Conservation (phyloP, 2,888 invertebrate species). For the Drosophila ezoana region DNA sequence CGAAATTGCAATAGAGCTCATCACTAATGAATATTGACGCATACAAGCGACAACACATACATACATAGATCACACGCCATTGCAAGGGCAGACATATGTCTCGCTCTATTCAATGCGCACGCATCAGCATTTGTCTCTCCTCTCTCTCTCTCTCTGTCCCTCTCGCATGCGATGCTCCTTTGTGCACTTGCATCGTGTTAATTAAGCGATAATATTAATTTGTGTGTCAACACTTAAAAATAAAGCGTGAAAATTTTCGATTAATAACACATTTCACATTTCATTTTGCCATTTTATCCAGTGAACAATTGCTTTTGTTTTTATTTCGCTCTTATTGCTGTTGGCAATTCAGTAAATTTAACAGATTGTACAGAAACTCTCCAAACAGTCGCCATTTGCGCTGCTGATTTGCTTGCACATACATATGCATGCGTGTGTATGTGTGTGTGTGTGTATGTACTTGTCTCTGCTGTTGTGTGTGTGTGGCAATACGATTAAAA, state of each 20-base stretch:
- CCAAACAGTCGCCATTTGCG: constrained; percentile 45
- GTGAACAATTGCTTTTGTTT: constrained; percentile 49
- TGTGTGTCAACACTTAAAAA: constrained; percentile 84
- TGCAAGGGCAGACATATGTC: constrained; percentile 16
- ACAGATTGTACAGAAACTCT: constrained; percentile 74
- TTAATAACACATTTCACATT: constrained; percentile 79
- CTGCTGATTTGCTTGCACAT: constrained; percentile 34
- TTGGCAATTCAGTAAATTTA: constrained; percentile 70
- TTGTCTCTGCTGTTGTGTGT: constrained; percentile 9
- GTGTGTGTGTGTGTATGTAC: background rate
- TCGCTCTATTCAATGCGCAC: constrained; percentile 13
- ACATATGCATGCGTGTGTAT: constrained; percentile 10
- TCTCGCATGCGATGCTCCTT: constrained; percentile 18
- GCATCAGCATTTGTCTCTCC: background rate
- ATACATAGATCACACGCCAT: constrained; percentile 35
- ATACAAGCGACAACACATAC: constrained; percentile 7
- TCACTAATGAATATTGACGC: constrained; percentile 34
- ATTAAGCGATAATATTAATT: constrained; percentile 85
- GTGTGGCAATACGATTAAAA: constrained; percentile 73
- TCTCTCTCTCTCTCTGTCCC: constrained; percentile 3
- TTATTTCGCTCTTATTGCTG: constrained; percentile 48
- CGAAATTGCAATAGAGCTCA: constrained; percentile 19
- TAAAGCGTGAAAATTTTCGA: constrained; percentile 72
- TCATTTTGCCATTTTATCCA: constrained; percentile 60
- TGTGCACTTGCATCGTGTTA: constrained; percentile 69